Evolutionary conservation across 2,888 invertebrate species (phyloP), one percentile per base, ranked within the genome.

Genomic region (Isotomurus palustris): DNA sequence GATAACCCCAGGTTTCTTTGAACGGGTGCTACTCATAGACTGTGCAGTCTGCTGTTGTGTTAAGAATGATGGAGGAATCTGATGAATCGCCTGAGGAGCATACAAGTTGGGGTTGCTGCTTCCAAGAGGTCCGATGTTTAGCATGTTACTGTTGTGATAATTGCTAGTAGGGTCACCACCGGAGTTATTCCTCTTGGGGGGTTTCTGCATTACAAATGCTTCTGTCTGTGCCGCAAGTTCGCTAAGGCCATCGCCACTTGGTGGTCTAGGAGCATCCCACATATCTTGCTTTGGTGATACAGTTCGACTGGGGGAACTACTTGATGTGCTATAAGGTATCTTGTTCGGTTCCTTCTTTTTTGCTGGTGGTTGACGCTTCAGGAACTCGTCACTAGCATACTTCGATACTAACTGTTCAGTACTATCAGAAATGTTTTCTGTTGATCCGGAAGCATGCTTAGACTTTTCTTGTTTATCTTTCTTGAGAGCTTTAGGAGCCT

Each of bases 181-280:
- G 19, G 53, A 29, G 12, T 59, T 53, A 25, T 43, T 56, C 14
- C 58, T 36, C 35, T 56, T 60, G 10, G 35, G 36, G n/a, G 66
- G 60, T 27, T 64, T 55, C 21, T 65, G 61, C 56, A 63, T 54
- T 2, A 59, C 53, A 53, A 64, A 70, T 2, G 58, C 58, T 58
- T 70, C 69, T 10, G 65, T 67, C 19, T 66, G 64, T 12, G 66
- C 55, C 8, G 66, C 63, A 32, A 66, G 45, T 25, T 70, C 70
- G 36, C 60, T 66, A 12, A 69, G 54, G 21, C 67, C 66, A 35
- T 70, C 67, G 8, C 57, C 60, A 38, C 47, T 56, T 2, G 60
- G 52, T 27, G 60, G 44, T 14, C 64, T 58, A 14, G 68, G 70
- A 8, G 62, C 50, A 27, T 70, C 70, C 68, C 70, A 70, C 22